phyloP scores from a whole-genome alignment of 2,113 vertebrate genomes.

The Coturnix japonica region DNA sequence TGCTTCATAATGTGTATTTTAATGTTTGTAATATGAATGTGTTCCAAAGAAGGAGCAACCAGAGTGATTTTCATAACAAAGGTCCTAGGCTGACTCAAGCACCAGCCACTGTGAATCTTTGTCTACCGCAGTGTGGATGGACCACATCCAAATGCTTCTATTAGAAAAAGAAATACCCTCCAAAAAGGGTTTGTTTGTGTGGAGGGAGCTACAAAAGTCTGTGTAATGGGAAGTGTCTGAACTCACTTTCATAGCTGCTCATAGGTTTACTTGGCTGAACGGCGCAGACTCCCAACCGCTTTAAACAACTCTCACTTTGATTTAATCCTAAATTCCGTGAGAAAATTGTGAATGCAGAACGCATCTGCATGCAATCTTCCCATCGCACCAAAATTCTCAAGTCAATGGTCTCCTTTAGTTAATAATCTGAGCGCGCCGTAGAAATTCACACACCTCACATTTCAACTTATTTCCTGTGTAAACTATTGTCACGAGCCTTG shows the following conservation, averaged over 20 bases:
- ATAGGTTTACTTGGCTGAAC: not conserved
- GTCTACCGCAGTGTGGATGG: not conserved
- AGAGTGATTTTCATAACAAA: not conserved
- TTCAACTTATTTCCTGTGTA: conserved; percentile 1
- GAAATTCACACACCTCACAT: not conserved
- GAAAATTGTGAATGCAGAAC: not conserved
- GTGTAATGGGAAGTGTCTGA: not conserved
- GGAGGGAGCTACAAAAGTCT: not conserved
- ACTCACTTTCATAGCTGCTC: not conserved
- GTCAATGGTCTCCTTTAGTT: conserved; percentile 22
- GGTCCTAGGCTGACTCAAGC: not conserved
- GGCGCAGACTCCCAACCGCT: not conserved
- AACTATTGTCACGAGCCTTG: not conserved
- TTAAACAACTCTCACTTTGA: not conserved
- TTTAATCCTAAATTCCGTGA: not conserved
- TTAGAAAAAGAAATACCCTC: not conserved
- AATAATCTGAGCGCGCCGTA: not conserved
- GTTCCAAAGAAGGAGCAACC: not conserved
- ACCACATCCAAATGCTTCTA: not conserved
- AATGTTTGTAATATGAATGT: not conserved
- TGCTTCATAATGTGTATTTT: not conserved
- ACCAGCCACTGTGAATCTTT: not conserved
- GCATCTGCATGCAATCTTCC: not conserved
- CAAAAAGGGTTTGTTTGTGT: not conserved
- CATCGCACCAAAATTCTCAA: not conserved